phyloP scores from a whole-genome alignment of 2,113 vertebrate species.

The Marmota flaviventris region DNA sequence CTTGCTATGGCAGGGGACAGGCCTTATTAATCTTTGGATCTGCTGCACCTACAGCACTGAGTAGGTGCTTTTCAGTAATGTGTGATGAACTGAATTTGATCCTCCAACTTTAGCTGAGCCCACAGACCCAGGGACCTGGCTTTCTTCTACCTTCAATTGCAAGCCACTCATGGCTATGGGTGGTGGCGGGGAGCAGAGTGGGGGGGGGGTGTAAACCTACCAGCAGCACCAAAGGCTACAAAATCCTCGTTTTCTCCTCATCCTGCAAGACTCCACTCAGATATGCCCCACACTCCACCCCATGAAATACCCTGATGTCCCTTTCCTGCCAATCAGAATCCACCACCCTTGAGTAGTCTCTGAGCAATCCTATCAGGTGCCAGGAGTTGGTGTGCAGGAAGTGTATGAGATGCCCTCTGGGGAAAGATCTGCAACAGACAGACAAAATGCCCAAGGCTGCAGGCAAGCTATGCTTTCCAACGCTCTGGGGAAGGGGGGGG shows the following conservation, averaged over 20 bases:
- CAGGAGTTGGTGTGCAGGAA: not conserved
- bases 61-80: not conserved
- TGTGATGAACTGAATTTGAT: not conserved
- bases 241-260: not conserved
- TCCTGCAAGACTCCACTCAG: not conserved
- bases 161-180: not conserved
- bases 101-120: not conserved
- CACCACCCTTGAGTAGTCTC: not conserved
- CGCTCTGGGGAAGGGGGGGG: not conserved
- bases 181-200: too few species aligned
- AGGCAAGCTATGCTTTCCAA: not conserved
- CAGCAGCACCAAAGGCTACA: not conserved
- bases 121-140: not conserved
- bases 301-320: not conserved
- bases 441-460: not conserved
- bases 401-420: not conserved
- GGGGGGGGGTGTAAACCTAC: not conserved
- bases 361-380: not conserved
- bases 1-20: not conserved
- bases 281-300: not conserved
- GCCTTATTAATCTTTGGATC: not conserved
- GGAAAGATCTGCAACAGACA: not conserved
- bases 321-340: not conserved
- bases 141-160: not conserved
- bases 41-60: not conserved